Conservation (phyloP, 2,797 vertebrate species). For the Cynodonichthys magdalenae region DNA sequence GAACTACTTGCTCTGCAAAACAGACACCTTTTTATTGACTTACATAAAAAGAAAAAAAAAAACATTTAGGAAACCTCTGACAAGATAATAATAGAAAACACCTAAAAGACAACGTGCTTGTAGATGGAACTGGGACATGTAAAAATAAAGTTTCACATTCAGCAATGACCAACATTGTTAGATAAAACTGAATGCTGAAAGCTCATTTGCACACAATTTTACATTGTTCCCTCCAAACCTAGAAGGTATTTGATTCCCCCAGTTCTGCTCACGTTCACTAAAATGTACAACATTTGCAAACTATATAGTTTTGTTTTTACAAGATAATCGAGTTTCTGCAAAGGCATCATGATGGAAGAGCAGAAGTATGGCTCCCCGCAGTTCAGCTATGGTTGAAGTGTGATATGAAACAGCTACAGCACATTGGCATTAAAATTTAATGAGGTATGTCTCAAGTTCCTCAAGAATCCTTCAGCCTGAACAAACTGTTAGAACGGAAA, state of each 20-base stretch:
- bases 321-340: slow-evolving; percentile 13
- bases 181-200: not conserved
- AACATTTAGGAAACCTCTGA: too few relatives aligned
- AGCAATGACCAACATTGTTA: not conserved
- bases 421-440: slow-evolving; percentile 24
- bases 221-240: not conserved
- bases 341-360: slow-evolving; percentile 22
- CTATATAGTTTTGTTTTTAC: slow-evolving; percentile 18
- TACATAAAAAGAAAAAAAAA: slow-evolving; percentile 2
- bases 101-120: too few relatives aligned
- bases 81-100: too few relatives aligned
- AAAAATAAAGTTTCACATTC: too few relatives aligned
- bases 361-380: slow-evolving; percentile 11
- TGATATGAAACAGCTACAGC: slow-evolving; percentile 24
- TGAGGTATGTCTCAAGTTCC: slow-evolving; percentile 18
- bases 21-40: slow-evolving; percentile 23
- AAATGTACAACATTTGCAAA: not conserved
- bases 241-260: too few relatives aligned
- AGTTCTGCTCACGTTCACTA: not conserved
- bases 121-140: too few relatives aligned
- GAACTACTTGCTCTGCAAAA: slow-evolving; percentile 24
- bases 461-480: slow-evolving; percentile 29
- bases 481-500: slow-evolving; percentile 27
- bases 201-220: not conserved
- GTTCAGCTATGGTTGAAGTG: slow-evolving; percentile 9